A percentile compares a stretch with the other conserved stretches of the same genome.
These are phyloP conservation scores for Spodoptera exigua DNA, from an alignment of 2,888 invertebrate genomes.

Conservation along the genomic window DNA sequence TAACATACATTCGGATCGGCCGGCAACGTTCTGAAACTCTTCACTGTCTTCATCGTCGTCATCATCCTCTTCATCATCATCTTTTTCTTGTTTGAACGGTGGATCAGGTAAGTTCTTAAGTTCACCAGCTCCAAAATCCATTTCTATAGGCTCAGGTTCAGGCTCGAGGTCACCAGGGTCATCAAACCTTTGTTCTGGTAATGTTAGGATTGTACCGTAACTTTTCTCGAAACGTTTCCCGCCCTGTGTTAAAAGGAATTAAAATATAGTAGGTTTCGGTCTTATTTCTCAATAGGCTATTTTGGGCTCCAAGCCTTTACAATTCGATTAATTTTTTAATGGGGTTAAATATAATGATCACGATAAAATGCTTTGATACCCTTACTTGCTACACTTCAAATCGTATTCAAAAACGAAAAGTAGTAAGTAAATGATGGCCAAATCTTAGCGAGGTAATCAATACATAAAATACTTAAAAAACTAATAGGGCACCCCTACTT, in stretches of 20 bases:
- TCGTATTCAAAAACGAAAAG: too few species aligned
- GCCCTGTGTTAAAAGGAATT: conserved; percentile 61
- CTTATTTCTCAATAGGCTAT: too few species aligned
- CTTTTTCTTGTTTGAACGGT: conserved; percentile 11
- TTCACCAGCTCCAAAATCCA: too few species aligned
- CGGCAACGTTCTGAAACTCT: conserved; percentile 13
- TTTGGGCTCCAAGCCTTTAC: too few species aligned
- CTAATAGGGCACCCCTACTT: too few species aligned
- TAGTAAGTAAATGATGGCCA: too few species aligned
- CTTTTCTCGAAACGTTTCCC: conserved; percentile 89
- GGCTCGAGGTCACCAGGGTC: conserved; percentile 34
- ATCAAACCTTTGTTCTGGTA: conserved; percentile 16
- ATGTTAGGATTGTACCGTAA: conserved; percentile 63
- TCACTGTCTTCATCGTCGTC: conserved; percentile 16
- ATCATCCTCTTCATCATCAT: conserved; percentile 33
- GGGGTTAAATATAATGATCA: too few species aligned
- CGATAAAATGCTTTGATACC: too few species aligned
- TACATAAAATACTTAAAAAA: too few species aligned
- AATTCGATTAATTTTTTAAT: too few species aligned
- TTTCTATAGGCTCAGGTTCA: conserved; percentile 11
- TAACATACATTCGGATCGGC: conserved; percentile 21
- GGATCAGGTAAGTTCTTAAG: background rate
- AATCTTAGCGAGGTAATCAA: too few species aligned
- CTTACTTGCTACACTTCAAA: too few species aligned
- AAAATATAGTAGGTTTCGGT: background rate